Percentiles rank a stretch among this genome's conserved stretches.
Conservation (phyloP, 2,797 vertebrate genomes). For the Helicolenus hilgendorfi region DNA sequence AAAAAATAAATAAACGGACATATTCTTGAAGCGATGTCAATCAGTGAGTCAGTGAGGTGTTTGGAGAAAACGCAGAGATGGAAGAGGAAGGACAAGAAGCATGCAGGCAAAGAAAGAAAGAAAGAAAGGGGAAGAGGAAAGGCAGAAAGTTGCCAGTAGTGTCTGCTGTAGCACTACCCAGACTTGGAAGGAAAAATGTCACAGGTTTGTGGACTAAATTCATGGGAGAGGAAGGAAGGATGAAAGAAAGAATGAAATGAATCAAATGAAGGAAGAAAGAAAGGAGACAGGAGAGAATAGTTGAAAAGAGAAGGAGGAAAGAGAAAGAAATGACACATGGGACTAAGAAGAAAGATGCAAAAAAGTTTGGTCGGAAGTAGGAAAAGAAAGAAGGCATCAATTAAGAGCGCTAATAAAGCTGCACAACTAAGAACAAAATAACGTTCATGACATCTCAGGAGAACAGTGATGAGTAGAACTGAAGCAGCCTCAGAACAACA, state of each 20-base stretch:
- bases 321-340: background rate
- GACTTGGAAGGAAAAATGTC: background rate
- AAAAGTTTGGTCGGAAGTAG: background rate
- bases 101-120: background rate
- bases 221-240: background rate
- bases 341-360: background rate
- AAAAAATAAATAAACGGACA: background rate
- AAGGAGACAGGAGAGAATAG: background rate
- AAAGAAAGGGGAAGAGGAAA: background rate
- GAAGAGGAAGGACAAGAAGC: background rate
- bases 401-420: background rate
- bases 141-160: background rate
- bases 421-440: background rate
- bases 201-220: background rate
- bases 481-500: background rate
- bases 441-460: background rate
- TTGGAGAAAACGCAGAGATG: background rate
- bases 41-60: conserved; percentile 18
- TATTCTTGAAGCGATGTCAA: background rate
- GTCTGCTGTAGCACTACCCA: background rate
- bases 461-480: background rate
- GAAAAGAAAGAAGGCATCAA: background rate
- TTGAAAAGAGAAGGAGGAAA: background rate
- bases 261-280: background rate
- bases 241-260: background rate